Evolutionary conservation across 1,140 invertebrate species (phyloP).

Genomic region (Centruroides vittatus): DNA sequence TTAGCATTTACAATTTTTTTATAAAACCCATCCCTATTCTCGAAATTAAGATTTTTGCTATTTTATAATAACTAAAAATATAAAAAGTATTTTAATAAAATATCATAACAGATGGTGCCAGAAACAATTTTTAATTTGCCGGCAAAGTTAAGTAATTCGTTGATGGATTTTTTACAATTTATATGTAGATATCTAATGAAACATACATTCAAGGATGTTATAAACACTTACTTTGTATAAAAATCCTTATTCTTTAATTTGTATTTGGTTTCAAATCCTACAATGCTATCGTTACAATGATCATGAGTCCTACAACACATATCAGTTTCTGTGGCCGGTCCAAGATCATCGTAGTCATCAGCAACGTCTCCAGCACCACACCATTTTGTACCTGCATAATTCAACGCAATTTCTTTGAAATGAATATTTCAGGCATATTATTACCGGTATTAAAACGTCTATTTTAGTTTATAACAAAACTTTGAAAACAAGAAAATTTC

Average conservation of each 20-base stretch:
- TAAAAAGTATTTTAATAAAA: too few relatives aligned
- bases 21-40: too few relatives aligned
- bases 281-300: slow-evolving; percentile 46
- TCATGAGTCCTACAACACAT: slow-evolving; percentile 63
- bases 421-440: too few relatives aligned
- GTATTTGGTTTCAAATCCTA: slow-evolving; percentile 38
- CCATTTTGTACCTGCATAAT: slow-evolving; percentile 40
- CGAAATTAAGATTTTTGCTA: too few relatives aligned
- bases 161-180: slow-evolving; percentile 3
- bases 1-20: too few relatives aligned
- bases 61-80: too few relatives aligned
- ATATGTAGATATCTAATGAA: background rate
- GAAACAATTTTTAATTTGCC: too few relatives aligned
- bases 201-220: background rate
- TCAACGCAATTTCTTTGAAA: too few relatives aligned
- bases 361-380: slow-evolving; percentile 59
- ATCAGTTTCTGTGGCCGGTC: slow-evolving; percentile 45
- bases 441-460: too few relatives aligned
- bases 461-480: too few relatives aligned
- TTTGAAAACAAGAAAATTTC: too few relatives aligned
- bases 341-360: slow-evolving; percentile 48
- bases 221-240: slow-evolving; percentile 26
- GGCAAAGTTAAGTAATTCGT: background rate
- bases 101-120: too few relatives aligned
- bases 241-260: slow-evolving; percentile 45